These are phyloP conservation scores for Ceratina calcarata DNA, from an alignment of 1,140 invertebrate genomes.

Conservation along the genomic window DNA sequence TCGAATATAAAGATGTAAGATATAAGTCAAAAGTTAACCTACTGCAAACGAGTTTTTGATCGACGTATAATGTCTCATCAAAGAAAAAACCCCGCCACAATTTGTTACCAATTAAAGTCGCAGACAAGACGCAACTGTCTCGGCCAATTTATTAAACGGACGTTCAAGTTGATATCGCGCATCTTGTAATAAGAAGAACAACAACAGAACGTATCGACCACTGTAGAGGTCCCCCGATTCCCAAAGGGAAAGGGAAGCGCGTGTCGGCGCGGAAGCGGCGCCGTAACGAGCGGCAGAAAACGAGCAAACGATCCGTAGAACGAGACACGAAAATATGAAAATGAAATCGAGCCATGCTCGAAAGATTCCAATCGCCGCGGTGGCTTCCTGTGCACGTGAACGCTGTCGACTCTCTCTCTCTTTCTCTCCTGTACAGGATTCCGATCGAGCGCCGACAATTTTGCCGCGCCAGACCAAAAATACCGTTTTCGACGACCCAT, in stretches of 20 bases:
- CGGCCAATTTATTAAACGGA: too few relatives aligned
- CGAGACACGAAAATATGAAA: slow-evolving; percentile 47
- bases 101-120: too few relatives aligned
- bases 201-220: neutral
- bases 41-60: too few relatives aligned
- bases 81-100: too few relatives aligned
- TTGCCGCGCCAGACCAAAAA: slow-evolving; percentile 43
- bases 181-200: neutral
- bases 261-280: neutral
- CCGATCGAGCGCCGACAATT: slow-evolving; percentile 43
- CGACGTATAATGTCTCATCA: too few relatives aligned
- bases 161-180: neutral
- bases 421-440: slow-evolving; percentile 20
- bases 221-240: neutral
- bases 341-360: slow-evolving; percentile 39
- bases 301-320: neutral
- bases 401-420: slow-evolving; percentile 14
- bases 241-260: neutral
- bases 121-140: too few relatives aligned
- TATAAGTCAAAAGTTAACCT: too few relatives aligned
- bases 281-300: slow-evolving; percentile 31
- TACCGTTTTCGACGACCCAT: slow-evolving; percentile 29
- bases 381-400: slow-evolving; percentile 46
- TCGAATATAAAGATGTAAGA: too few relatives aligned
- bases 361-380: slow-evolving; percentile 47